Base-by-base conservation (phyloP, 2,113 vertebrate species). In the Passer montanus region DNA sequence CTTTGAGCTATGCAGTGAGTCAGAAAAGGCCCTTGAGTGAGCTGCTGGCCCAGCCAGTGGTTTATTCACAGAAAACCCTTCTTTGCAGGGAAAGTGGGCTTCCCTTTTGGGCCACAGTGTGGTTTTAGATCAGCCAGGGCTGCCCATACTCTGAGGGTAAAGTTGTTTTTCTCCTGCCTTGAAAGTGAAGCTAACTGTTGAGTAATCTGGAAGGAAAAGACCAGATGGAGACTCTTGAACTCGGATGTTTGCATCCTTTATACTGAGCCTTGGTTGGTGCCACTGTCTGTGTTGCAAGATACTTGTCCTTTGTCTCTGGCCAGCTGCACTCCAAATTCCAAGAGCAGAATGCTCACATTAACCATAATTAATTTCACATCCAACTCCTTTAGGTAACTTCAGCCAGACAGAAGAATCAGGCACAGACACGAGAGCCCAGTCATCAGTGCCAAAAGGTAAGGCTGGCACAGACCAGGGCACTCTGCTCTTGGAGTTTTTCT, bases 61-160 rank as follows among this genome's bases (percentile, higher is more conserved):
- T 75, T 82, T 74, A 7, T 31, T 49, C 19, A 27, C n/a, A 53
- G 52, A 74, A 79, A 49, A 28, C 4, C 8, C 9, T 63, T 35
- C 22, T 46, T 28, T 47, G 22, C 22, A 63, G 50, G 26, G 15
- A 24, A 50, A 39, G 27, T 39, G 19, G 7, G 43, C 11, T 49
- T 81, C 12, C 9, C 2, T 66, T 64, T 70, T 37, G 43, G 30
- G 20, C 58, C 30, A 22, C 2, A 1, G 6, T 41, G 62, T 50
- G 72, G 37, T 13, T 89, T 66, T 49, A 30, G 18, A 19, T 60
- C 11, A 52, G 50, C 24, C n/a, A 64, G 53, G 64, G 27, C 37
- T 0, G 1, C 21, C 73, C 24, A 8, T 3, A 1, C 69, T 31
- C 49, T 0, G 9, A 80, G 53, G 59, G 62, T 56, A 26, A 43